These are phyloP conservation scores for Desmophyllum pertusum DNA, from an alignment of 92 coral and sea anemone species.

Conservation along the genomic window DNA sequence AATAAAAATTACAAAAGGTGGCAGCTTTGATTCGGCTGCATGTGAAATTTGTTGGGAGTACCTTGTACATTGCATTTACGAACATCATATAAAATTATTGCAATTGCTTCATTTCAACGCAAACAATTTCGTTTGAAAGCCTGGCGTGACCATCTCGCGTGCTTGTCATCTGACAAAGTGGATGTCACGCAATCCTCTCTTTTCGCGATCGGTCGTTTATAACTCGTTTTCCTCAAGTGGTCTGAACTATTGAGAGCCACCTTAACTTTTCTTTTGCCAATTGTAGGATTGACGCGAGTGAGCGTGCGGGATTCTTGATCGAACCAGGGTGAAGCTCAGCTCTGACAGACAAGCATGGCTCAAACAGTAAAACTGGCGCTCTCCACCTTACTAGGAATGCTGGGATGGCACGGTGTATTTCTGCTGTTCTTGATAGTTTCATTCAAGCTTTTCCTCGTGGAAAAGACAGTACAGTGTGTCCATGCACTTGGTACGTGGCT, in stretches of 20 bases:
- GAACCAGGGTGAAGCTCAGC: neutral
- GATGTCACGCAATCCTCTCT: slow-evolving; percentile 11
- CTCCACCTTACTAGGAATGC: slow-evolving; percentile 36
- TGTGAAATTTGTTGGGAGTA: no score
- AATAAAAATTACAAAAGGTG: no score
- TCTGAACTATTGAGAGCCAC: no score
- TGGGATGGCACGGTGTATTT: slow-evolving; percentile 65
- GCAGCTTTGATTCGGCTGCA: no score
- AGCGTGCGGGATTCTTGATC: neutral
- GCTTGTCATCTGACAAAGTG: slow-evolving; percentile 1
- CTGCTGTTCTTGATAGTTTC: slow-evolving; percentile 36
- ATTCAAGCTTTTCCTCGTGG: slow-evolving; percentile 39
- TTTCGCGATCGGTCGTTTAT: no score
- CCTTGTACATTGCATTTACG: no score
- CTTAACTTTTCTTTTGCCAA: no score
- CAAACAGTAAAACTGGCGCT: slow-evolving; percentile 25
- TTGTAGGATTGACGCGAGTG: neutral
- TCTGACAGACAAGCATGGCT: slow-evolving; percentile 29
- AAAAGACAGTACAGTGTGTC: slow-evolving; percentile 20
- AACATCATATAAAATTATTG: no score
- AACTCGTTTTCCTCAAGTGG: no score
- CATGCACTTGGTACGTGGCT: slow-evolving; percentile 44
- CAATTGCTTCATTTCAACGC: no score
- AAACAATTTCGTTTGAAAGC: neutral
- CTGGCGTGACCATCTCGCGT: neutral